Conservation (phyloP, 2,113 vertebrate species). For the Scatophagus argus region DNA sequence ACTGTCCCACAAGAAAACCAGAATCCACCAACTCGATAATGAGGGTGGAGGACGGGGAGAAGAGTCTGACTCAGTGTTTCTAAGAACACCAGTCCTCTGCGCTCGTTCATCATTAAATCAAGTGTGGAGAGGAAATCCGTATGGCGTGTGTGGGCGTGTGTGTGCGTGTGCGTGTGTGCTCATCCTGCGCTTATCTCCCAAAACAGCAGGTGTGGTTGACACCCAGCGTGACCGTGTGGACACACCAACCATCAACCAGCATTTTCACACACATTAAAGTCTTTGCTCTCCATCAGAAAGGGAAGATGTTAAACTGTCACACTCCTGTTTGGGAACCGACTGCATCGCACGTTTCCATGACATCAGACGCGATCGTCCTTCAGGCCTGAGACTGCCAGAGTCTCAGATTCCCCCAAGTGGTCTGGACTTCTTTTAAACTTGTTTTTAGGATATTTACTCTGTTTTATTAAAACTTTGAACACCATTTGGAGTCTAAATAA, state of each 20-base stretch:
- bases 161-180: background rate
- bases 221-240: conserved; percentile 10
- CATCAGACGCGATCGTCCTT: background rate
- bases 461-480: background rate
- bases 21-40: background rate
- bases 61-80: conserved; percentile 64
- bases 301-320: conserved; percentile 13
- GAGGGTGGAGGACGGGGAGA: background rate
- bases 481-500: background rate
- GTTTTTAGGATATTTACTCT: background rate
- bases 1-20: background rate
- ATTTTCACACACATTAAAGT: conserved; percentile 27
- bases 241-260: background rate
- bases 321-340: conserved; percentile 13
- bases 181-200: background rate
- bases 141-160: conserved; percentile 4
- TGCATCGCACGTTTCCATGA: background rate
- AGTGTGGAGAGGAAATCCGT: conserved; percentile 3
- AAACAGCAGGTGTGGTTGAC: conserved; percentile 63
- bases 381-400: background rate
- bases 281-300: background rate
- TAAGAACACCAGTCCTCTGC: conserved; percentile 47
- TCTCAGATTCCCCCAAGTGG: background rate
- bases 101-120: conserved; percentile 7
- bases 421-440: background rate